Evolutionary conservation across 2,797 vertebrate species (phyloP), one percentile per base, ranked within the genome.

Genomic region (Urophycis tenuis): DNA sequence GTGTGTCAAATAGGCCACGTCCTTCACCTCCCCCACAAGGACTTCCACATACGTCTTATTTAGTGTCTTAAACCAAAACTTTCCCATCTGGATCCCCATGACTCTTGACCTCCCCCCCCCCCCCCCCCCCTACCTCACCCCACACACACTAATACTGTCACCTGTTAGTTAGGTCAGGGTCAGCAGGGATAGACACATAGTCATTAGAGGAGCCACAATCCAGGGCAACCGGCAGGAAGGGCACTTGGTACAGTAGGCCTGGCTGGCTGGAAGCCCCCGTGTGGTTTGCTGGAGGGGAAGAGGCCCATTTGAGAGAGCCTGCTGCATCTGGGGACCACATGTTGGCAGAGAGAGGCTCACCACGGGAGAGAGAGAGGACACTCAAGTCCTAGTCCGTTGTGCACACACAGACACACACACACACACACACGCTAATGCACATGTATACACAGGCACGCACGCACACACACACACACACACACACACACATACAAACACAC

Each of bases 311-410:
- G 80, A n/a, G 81, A 79, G 35, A n/a, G 49, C 49, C 49, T 79
- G 1, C 49, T 29, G 69, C 91, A 91, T 88, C 86, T 91, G 90
- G 87, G 77, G 83, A 84, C 78, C 90, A 92, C 88, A 90, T 91
- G 91, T 86, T 81, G 82, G 80, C 84, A 85, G 78, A 83, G 87
- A 83, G 82, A 80, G 79, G 82, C 76, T 83, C 80, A 81, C 81
- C n/a, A 1, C 7, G 9, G 49, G 49, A 53, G 49, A 53, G 85
- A 75, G 87, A 83, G 81, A 77, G 79, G 85, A 84, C 87, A 83
- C 82, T 79, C 82, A 25, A 39, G 82, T 79, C 15, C 9, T 74
- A 76, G 79, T 72, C 74, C 35, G 72, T 85, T 74, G 74, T 79
- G 64, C 80, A 76, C 70, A 71, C 70, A 34, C 19, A 17, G 17